Evolutionary conservation across 2,113 vertebrate genomes (phyloP).

Genomic region (Engraulis encrasicolus): DNA sequence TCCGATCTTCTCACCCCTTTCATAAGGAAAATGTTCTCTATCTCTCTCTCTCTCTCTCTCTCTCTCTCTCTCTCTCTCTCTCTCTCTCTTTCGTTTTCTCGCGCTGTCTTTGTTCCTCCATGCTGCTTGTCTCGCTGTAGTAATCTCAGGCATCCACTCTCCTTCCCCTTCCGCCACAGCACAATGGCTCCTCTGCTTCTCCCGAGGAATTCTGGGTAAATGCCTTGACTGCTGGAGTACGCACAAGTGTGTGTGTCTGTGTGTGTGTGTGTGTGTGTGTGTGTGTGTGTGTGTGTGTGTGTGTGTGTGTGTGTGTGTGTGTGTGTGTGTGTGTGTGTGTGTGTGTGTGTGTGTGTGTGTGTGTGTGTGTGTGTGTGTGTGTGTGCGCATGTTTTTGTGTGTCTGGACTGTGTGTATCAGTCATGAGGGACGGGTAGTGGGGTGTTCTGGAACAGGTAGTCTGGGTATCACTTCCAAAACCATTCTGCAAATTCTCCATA

Average conservation of each 20-base stretch:
- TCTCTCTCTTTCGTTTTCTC: neutral
- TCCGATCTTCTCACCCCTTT: neutral
- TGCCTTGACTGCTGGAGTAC: neutral
- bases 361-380: neutral
- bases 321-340: no score
- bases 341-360: no score
- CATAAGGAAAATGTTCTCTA: neutral
- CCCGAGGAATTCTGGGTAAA: constrained; percentile 3
- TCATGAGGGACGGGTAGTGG: neutral
- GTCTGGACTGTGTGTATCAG: neutral
- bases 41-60: constrained; percentile 11
- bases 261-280: no score
- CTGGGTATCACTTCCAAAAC: neutral
- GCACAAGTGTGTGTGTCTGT: neutral
- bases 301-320: neutral
- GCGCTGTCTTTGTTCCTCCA: constrained; percentile 40
- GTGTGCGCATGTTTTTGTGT: neutral
- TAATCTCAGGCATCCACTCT: constrained; percentile 47
- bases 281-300: neutral
- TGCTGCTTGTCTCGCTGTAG: constrained; percentile 29
- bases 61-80: constrained; percentile 15
- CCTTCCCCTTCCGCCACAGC: constrained; percentile 35
- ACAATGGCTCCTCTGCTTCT: constrained; percentile 39
- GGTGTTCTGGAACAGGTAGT: neutral
- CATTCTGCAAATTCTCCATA: neutral